Evolutionary conservation across 2,888 invertebrate genomes (phyloP), one percentile per base, ranked within the genome.

Genomic region (Eurois occulta): DNA sequence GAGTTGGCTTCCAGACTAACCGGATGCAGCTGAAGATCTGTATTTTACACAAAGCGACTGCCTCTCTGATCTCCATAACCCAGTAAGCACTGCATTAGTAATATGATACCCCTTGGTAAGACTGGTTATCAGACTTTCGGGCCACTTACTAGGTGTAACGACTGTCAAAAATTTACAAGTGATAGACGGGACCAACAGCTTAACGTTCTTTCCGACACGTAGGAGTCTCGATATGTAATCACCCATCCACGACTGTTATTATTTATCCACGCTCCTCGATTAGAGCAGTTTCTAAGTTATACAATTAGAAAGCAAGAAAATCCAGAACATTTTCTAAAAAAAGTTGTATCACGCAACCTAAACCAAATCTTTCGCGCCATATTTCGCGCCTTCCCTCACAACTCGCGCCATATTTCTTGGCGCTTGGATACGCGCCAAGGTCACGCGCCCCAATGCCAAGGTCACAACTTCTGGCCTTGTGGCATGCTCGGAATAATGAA

Each of bases 391-490:
- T 13, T 60, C 28, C 62, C 68, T 77, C 72, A 13, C 72, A 43
- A 58, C 52, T 85, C 65, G n/a, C 60, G 64, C 60, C 68, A 41
- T 77, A 21, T 76, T 65, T 60, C 65, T 80, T 80, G 80, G 62
- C 35, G 66, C 48, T 80, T 77, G 67, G 64, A 65, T 69, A 66
- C 48, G 75, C 75, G 84, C 75, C 88, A 86, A 88, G 88, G 90
- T 80, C 75, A 78, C 75, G 35, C 48, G 66, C 28, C 75, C 65
- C 87, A 90, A 82, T 88, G 90, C 80, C 90, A 90, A 90, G 90
- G 90, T 72, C 77, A 90, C 87, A 86, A 89, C 76, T 77, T 21
- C 69, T 78, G 81, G 81, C 88, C 87, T 89, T 87, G 80, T 72
- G 77, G 75, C 86, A 86, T 86, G 90, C 79, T 80, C 77, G 64